Evolutionary conservation across 2,113 vertebrate genomes (phyloP).

Genomic region (Carollia perspicillata): DNA sequence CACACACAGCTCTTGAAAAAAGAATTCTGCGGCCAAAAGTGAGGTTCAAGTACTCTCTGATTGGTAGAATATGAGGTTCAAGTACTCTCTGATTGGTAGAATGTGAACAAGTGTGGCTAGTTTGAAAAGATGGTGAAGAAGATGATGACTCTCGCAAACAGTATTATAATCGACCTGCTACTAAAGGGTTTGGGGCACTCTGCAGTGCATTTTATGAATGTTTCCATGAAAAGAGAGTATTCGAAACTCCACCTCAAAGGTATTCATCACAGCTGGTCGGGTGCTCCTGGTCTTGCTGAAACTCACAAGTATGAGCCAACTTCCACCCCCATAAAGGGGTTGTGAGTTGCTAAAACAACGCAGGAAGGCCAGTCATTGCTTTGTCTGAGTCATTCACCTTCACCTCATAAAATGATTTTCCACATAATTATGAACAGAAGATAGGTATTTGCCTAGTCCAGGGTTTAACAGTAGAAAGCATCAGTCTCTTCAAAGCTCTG

Average conservation of each 20-base stretch:
- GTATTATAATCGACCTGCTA: neutral
- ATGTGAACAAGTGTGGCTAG: neutral
- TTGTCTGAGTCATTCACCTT: neutral
- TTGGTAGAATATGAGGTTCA: too few species aligned
- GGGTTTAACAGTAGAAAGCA: neutral
- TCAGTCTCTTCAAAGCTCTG: neutral
- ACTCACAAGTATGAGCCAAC: neutral
- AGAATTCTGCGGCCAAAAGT: neutral
- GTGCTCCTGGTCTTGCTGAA: neutral
- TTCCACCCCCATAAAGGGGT: neutral
- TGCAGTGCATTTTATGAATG: neutral
- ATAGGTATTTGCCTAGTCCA: neutral
- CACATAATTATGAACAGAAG: neutral
- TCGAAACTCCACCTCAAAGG: neutral
- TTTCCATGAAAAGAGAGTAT: neutral
- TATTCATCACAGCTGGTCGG: neutral
- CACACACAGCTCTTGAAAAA: neutral
- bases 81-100: neutral
- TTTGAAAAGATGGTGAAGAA: neutral
- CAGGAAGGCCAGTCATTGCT: neutral
- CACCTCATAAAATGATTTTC: neutral
- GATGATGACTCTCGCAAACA: neutral
- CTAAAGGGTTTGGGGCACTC: neutral
- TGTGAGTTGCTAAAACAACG: neutral
- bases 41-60: neutral